Evolutionary conservation across 1,140 invertebrate species (phyloP), one percentile per base, ranked within the genome.

Genomic region (Megalopta genalis): DNA sequence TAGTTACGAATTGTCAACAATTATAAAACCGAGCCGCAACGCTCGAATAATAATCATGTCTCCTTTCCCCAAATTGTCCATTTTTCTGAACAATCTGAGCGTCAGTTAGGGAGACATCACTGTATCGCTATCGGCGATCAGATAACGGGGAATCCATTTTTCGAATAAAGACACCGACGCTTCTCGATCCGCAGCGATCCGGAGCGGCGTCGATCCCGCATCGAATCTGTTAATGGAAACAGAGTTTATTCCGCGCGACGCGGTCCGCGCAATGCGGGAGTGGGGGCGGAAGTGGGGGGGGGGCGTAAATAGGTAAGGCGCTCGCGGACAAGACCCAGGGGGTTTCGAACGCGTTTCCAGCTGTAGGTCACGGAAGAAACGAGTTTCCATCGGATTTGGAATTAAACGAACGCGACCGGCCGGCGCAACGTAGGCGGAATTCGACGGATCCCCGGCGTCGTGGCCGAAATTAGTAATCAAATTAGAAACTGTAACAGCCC

Each of bases 211-310:
- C 32, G 32, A 32, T 39, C 9, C 25, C 27, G 12, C 1, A 54
- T 72, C 37, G 68, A 57, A 72, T 65, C 60, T 23, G 69, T 49
- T 78, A 78, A 78, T 78, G 60, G 46, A 72, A 78, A 46, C 54
- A 42, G 64, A 65, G 16, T 72, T 72, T 64, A 57, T 21, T 37
- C 32, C 59, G 37, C n/a, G 18, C 59, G 37, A 46, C 23, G 16
- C 23, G 16, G 10, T 18, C 7, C 23, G 75, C 46, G 62, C 69
- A 62, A 52, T 16, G 21, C 59, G 42, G 7, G 1, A 9, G 42
- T 37, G 66, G 39, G n/a, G n/a, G n/a, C n/a, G n/a, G n/a, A n/a
- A n/a, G n/a, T n/a, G n/a, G n/a, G n/a, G n/a, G n/a, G n/a, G n/a
- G n/a, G n/a, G n/a, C n/a, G n/a, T n/a, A 59, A 42, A 75, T 27